These are phyloP conservation scores for Halcyon malimbica DNA, from an alignment of 2,113 vertebrate genomes.

Conservation along the genomic window DNA sequence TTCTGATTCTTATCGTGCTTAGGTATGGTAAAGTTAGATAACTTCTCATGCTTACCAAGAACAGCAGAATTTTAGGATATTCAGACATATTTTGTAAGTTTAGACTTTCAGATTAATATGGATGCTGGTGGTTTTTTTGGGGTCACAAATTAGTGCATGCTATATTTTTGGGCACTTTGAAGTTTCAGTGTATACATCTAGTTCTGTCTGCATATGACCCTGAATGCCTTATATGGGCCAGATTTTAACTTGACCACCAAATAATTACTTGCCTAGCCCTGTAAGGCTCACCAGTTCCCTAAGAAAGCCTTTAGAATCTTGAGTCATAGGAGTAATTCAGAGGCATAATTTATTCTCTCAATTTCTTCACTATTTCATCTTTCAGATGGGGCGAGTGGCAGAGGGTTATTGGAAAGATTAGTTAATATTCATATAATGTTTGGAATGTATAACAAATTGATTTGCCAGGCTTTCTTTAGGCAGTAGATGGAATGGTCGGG, in stretches of 20 bases:
- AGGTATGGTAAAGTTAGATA: background rate
- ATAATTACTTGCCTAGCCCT: background rate
- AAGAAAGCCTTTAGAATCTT: background rate
- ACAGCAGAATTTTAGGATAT: background rate
- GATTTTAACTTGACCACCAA: background rate
- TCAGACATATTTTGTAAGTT: background rate
- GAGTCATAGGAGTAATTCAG: background rate
- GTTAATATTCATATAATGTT: background rate
- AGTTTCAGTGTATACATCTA: background rate
- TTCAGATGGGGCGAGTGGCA: background rate
- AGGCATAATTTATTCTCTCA: background rate
- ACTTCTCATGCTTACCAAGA: background rate
- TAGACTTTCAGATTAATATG: background rate
- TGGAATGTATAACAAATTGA: background rate
- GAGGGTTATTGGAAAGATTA: background rate
- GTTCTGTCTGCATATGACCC: background rate
- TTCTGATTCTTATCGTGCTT: background rate
- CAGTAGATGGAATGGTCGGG: background rate
- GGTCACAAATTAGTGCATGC: background rate
- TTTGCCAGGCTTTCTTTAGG: constrained; percentile 3
- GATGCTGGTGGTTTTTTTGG: background rate
- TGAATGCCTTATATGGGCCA: background rate
- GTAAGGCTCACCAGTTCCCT: background rate
- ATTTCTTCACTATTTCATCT: background rate
- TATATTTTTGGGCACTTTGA: background rate